Percentiles rank a stretch among this genome's conserved stretches.
Conservation (phyloP, 1,140 invertebrate genomes). For the Babylonia areolata region DNA sequence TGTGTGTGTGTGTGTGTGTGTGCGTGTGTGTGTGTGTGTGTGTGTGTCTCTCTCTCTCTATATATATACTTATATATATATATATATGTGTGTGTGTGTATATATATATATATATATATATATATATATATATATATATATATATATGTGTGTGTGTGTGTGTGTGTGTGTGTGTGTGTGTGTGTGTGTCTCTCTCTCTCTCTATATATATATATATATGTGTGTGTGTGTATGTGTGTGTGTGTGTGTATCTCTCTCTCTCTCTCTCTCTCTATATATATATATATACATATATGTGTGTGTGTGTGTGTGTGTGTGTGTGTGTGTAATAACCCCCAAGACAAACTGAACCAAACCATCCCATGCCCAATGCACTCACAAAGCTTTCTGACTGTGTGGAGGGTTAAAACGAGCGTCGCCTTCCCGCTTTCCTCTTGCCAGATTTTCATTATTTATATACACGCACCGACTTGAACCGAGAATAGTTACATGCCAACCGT, state of each 20-base stretch:
- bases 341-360: too few species aligned
- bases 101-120: neutral
- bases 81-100: neutral
- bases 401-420: too few species aligned
- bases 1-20: neutral
- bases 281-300: neutral
- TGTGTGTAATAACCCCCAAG: too few species aligned
- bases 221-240: neutral
- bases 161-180: neutral
- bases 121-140: neutral
- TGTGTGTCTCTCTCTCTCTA: neutral
- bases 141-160: neutral
- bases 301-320: neutral
- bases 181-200: neutral
- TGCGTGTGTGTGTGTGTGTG: neutral
- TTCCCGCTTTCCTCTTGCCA: too few species aligned
- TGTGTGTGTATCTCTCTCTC: neutral
- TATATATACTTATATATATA: neutral
- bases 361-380: too few species aligned
- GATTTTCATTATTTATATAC: too few species aligned
- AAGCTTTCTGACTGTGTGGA: too few species aligned
- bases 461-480: too few species aligned
- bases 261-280: neutral
- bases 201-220: neutral
- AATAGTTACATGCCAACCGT: too few species aligned